Base-by-base conservation (phyloP, 1,140 invertebrate species). In the Ditylenchus dipsaci region DNA sequence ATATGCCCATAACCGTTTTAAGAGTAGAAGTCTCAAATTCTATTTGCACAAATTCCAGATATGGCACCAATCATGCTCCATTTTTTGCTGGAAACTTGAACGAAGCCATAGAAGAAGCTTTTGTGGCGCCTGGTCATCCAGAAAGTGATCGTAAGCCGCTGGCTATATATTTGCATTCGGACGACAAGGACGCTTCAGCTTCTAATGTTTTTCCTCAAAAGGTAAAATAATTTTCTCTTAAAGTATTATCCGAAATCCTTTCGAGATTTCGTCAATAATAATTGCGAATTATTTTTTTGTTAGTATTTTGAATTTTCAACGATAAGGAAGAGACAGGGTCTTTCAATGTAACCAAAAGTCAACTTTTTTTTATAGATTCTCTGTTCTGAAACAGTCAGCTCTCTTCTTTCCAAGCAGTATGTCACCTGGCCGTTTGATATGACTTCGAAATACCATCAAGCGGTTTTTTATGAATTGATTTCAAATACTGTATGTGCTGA, bases 131-230 rank as follows among this genome's bases (percentile, higher is more conserved):
- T 27, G 21, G 38, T 0, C 61, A 29, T 17, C 30, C 67, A 15
- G 38, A 63, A 13, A 43, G 45, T 33, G 70, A 77, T 9, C 71
- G 74, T 8, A 63, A 66, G 27, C 74, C 74, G 13, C 43, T 76
- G 19, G 74, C 62, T 27, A 21, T 76, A 7, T 76, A 76, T 29
- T 61, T 76, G 27, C 74, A 76, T 62, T n/a, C n/a, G n/a, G n/a
- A n/a, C n/a, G n/a, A n/a, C n/a, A 47, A 77, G 19, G 74, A 76
- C 43, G 21, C 69, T 47, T 43, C 75, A 21, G 63, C 77, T 45
- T 69, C 75, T 27, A 57, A 76, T 63, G 74, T 76, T 59, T 76
- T 76, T 61, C 58, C 74, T 47, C 75, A 77, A 73, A 64, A 67
- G 15, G 73, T 74, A 29, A 45, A n/a, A 13, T 45, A n/a, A n/a